Base-by-base conservation (phyloP, 2,797 vertebrate genomes). In the Knipowitschia caucasica region DNA sequence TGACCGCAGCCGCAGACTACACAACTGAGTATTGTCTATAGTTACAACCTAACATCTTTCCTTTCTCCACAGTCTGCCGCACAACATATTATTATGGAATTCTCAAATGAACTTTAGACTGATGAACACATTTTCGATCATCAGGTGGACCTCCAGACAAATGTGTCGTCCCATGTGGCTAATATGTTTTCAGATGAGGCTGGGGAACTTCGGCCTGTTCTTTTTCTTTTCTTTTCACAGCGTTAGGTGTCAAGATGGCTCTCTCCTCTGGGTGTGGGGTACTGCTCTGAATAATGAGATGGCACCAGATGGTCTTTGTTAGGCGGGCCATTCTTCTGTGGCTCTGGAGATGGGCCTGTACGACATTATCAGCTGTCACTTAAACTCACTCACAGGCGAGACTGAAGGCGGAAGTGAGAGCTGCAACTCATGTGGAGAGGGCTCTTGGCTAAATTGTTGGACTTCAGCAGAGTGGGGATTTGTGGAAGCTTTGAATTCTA, bases 271-370 rank as follows among this genome's bases (percentile, higher is more conserved):
- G 80, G 64, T 62, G 53, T 65, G 46, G 26, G 68, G 60, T 63
- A 68, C 62, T 21, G 38, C 59, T 81, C 62, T 75, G 82, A 82
- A 78, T 83, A 77, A 83, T 72, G 78, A 84, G 78, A 60, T 50
- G 59, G 69, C 59, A 68, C 75, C 84, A 86, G 80, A 86, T 84
- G 82, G 73, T 79, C 72, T 72, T 62, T 73, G 75, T 81, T 77
- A 75, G 69, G 11, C 67, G 49, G 59, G 2, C 64, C 64, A 57
- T 64, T 71, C 66, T 73, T 53, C 65, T 54, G 60, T 76, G 75
- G 66, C 70, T 68, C 67, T 68, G 58, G 50, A 73, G 58, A 53
- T 46, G 50, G 69, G 50, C 69, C 77, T 79, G 73, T 74, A 67
- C 72, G 77, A 73, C 68, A 75, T 78, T 73, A 79, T 78, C 69